Percentiles rank a stretch among this genome's conserved stretches.
Conservation (phyloP, 2,113 vertebrate genomes). For the Lethenteron reissneri region DNA sequence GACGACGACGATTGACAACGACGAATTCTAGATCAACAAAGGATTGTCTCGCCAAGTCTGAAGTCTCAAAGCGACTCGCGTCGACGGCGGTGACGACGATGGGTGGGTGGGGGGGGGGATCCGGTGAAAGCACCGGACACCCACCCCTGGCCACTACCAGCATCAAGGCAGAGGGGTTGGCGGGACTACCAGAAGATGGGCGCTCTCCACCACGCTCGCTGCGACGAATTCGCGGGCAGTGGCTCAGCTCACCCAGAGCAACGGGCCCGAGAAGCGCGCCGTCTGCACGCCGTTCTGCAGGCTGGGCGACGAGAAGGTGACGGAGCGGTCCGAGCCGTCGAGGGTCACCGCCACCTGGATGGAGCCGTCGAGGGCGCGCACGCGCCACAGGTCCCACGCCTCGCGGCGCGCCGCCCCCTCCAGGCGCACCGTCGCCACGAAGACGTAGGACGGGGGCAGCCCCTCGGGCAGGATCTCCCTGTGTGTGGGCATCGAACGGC, state of each 20-base stretch:
- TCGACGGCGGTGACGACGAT: no score
- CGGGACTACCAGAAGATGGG: no score
- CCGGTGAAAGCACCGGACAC: no score
- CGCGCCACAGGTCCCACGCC: constrained; percentile 80
- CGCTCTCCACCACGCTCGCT: no score
- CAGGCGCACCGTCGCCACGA: constrained; percentile 78
- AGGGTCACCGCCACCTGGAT: constrained; percentile 76
- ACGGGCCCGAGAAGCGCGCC: constrained; percentile 36
- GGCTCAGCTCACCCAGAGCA: constrained; percentile 33
- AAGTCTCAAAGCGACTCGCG: no score
- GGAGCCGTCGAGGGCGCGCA: constrained; percentile 46
- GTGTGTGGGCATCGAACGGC: neutral
- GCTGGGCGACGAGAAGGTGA: constrained; percentile 68
- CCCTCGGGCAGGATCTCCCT: constrained; percentile 82
- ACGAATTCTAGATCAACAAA: no score
- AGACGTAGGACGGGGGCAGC: constrained; percentile 83
- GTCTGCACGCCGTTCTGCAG: constrained; percentile 42
- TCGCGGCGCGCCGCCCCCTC: constrained; percentile 44
- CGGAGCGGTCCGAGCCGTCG: constrained; percentile 41
- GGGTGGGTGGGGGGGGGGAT: no score
- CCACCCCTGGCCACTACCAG: no score
- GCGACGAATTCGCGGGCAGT: no score
- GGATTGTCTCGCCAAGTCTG: no score
- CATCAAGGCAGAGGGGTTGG: no score
- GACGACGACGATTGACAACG: no score